These are phyloP conservation scores for Harlomillsia oculata DNA, from an alignment of 1,140 invertebrate species.

Conservation along the genomic window DNA sequence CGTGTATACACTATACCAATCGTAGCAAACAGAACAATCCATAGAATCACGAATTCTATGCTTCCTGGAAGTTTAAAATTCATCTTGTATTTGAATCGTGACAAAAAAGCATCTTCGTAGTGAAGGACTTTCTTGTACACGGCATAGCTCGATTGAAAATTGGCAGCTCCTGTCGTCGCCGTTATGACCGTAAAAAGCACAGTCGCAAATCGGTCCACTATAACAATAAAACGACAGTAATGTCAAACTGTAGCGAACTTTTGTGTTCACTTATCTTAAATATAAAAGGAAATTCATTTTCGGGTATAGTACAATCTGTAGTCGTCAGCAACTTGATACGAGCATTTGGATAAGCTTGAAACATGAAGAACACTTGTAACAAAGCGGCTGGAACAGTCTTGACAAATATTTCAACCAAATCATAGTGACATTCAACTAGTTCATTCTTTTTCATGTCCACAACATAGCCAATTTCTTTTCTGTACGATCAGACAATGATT, in stretches of 20 bases:
- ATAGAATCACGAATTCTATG: background rate
- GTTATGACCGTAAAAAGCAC: slow-evolving; percentile 8
- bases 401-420: slow-evolving; percentile 12
- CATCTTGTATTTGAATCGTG: background rate
- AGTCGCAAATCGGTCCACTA: slow-evolving; percentile 4
- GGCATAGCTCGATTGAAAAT: slow-evolving; percentile 7
- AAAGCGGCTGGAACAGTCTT: slow-evolving; percentile 12
- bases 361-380: slow-evolving; percentile 13
- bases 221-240: background rate
- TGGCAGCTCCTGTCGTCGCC: background rate
- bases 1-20: no score
- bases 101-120: slow-evolving; percentile 7
- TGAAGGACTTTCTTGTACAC: slow-evolving; percentile 9
- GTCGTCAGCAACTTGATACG: background rate
- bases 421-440: slow-evolving; percentile 13
- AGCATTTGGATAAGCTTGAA: background rate
- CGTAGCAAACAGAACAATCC: background rate
- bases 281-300: background rate
- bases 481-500: background rate
- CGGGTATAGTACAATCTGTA: slow-evolving; percentile 4
- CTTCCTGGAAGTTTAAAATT: slow-evolving; percentile 1
- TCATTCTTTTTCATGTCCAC: slow-evolving; percentile 5
- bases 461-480: slow-evolving; percentile 2
- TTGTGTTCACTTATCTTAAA: no score
- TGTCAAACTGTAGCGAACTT: background rate